Percentiles rank a stretch among this genome's conserved stretches.
phyloP scores from a whole-genome alignment of 2,797 vertebrate genomes.

The Liasis olivaceus region DNA sequence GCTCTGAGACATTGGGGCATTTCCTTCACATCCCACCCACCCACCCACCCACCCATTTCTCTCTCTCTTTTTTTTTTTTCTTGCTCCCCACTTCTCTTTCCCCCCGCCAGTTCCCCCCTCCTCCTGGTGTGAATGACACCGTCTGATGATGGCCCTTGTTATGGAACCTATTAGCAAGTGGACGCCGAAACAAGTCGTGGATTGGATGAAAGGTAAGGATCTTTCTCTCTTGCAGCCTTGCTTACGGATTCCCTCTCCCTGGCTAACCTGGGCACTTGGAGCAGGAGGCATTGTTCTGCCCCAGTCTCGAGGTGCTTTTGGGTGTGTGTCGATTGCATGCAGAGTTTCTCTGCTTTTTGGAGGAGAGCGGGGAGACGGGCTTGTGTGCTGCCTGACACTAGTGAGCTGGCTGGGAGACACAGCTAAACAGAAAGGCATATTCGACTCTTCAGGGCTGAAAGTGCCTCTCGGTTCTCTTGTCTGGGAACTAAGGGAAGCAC shows the following conservation, averaged over 20 bases:
- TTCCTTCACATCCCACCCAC: conserved; percentile 42
- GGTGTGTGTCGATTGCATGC: conserved; percentile 53
- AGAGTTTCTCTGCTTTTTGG: conserved; percentile 55
- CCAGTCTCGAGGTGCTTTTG: conserved; percentile 35
- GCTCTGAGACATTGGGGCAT: conserved; percentile 74
- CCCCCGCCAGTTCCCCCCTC: conserved; percentile 2
- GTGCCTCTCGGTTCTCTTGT: conserved; percentile 51
- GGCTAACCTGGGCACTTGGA: conserved; percentile 51
- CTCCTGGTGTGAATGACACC: conserved; percentile 80
- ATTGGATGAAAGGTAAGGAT: conserved; percentile 92
- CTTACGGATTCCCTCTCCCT: not conserved
- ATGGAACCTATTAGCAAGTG: conserved; percentile 96
- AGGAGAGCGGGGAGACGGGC: not conserved
- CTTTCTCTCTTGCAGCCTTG: conserved; percentile 36
- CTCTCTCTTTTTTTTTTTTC: not conserved
- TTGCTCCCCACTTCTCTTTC: not conserved
- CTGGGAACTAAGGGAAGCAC: conserved; percentile 54
- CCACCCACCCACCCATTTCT: not conserved
- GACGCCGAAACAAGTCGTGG: conserved; percentile 91
- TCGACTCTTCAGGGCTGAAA: conserved; percentile 38
- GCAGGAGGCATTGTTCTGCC: conserved; percentile 31
- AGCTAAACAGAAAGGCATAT: conserved; percentile 43
- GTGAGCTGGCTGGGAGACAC: conserved; percentile 55
- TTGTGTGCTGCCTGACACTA: conserved; percentile 42
- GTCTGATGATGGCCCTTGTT: conserved; percentile 87